Percentiles rank a stretch among this genome's conserved stretches.
Conservation (phyloP, 2,113 vertebrate species). For the Larimichthys polyactis region DNA sequence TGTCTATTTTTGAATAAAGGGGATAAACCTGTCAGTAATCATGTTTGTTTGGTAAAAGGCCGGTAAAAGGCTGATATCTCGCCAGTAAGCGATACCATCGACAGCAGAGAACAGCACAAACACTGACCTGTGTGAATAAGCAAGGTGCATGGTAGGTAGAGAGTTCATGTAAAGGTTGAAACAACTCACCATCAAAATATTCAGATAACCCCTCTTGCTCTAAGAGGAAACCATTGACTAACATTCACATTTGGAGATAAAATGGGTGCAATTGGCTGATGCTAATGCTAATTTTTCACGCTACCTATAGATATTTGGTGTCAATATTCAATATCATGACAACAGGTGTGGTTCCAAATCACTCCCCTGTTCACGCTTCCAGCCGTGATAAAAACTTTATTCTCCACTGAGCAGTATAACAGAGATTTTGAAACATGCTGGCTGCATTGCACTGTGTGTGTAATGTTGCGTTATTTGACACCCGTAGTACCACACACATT, state of each 20-base stretch:
- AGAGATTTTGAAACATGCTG: neutral
- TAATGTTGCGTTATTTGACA: neutral
- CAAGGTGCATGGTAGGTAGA: neutral
- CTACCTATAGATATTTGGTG: neutral
- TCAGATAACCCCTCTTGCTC: neutral
- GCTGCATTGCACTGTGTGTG: neutral
- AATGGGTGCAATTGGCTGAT: neutral
- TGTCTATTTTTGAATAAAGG: conserved; percentile 54
- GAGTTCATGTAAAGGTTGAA: conserved; percentile 36
- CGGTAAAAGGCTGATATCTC: conserved; percentile 11
- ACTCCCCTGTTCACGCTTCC: neutral
- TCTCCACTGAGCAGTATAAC: neutral
- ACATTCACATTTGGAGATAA: neutral
- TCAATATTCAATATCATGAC: neutral
- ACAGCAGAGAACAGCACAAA: conserved; percentile 20
- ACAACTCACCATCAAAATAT: neutral
- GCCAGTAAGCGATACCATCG: conserved; percentile 47
- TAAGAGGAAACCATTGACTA: neutral
- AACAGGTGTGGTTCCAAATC: neutral
- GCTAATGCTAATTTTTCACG: neutral
- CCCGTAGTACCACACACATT: too few species aligned
- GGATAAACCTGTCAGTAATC: conserved; percentile 66
- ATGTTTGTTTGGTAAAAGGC: conserved; percentile 20
- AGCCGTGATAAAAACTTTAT: neutral
- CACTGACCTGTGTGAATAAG: neutral